These are phyloP conservation scores for Heterohyrax brucei DNA, from an alignment of 2,797 vertebrate genomes.

Conservation along the genomic window DNA sequence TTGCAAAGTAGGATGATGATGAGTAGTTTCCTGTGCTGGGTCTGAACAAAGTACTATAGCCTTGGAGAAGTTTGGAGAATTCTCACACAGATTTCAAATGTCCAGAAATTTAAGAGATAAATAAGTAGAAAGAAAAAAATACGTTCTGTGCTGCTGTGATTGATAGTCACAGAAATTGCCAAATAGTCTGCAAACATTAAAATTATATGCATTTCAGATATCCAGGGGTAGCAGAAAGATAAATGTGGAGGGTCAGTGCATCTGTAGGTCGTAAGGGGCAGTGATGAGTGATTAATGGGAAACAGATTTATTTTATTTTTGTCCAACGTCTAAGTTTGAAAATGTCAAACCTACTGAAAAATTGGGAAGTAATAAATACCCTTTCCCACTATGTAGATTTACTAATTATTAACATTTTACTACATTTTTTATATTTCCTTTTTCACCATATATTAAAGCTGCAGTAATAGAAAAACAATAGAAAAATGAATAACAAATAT, in stretches of 20 bases:
- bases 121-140: background rate
- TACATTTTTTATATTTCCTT: background rate
- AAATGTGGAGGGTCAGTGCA: background rate
- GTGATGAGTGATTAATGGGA: background rate
- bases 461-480: background rate
- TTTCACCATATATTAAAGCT: background rate
- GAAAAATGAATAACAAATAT: background rate
- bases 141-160: background rate
- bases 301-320: background rate
- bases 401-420: background rate
- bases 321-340: background rate
- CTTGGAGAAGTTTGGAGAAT: background rate
- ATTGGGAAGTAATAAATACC: background rate
- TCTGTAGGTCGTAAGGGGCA: background rate
- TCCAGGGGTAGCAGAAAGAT: background rate
- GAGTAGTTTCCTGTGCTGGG: background rate
- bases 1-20: background rate
- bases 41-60: background rate
- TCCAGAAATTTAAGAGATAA: background rate
- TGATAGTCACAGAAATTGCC: constrained; percentile 1
- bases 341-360: constrained; percentile 11
- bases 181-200: constrained; percentile 15
- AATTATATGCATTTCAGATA: background rate
- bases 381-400: background rate
- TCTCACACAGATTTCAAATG: background rate